Evolutionary conservation across 2,888 invertebrate genomes (phyloP), one percentile per base, ranked within the genome.

Genomic region (Melanophora roralis): DNA sequence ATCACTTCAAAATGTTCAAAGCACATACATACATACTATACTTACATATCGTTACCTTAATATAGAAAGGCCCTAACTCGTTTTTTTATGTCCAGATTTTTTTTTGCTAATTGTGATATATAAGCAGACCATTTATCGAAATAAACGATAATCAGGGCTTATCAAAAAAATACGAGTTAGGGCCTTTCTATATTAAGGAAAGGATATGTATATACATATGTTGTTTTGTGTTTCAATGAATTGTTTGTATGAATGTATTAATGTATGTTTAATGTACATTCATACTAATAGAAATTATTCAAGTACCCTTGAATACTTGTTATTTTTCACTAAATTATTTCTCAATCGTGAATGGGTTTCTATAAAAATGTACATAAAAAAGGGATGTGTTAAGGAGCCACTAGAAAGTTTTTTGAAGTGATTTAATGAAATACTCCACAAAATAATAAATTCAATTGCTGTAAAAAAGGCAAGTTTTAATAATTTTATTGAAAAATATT

Each of bases 281-380:
- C 65, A 74, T 78, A 69, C 74, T 74, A 65, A 32, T 59, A 47
- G 36, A 71, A 79, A 60, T 79, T 53, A 40, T 73, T 68, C 64
- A 69, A 80, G 76, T 43, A 53, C 62, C 45, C 76, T 76, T 77
- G 45, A 68, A 67, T 51, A 32, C 34, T 59, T 80, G 73, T 60
- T 60, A 57, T 67, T 72, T 14, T 57, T 67, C 16, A 77, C 69
- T 43, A 77, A 62, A 77, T 75, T 67, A 27, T 51, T 75, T 45
- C 49, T 60, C 60, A 68, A 75, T 67, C 43, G 71, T 60, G 27
- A 55, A 43, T 34, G n/a, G 21, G 53, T 14, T 11, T 0, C 1
- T 9, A 21, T 19, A n/a, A 6, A 49, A 12, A 0, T 23, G 11
- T 45, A 43, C 7, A 40, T 59, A 43, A 14, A 57, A 59, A n/a